Base-by-base conservation (phyloP, 1,140 invertebrate species). In the Doryteuthis pealeii region DNA sequence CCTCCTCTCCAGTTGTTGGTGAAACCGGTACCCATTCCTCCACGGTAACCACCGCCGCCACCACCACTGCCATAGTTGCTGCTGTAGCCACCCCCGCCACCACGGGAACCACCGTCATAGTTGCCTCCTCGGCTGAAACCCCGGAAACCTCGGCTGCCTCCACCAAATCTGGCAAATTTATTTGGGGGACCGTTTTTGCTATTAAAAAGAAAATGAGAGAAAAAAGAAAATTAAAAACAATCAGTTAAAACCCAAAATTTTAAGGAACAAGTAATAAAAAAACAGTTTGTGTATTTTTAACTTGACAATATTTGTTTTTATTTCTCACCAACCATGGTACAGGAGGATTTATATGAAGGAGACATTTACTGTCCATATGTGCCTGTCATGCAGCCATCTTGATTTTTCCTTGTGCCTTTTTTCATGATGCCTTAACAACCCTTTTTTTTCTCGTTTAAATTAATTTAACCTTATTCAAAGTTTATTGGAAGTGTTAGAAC, bases 81-180 rank as follows among this genome's bases (percentile, higher is more conserved):
- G 12, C 71, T 30, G 49, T 70, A 77, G 40, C 77, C 75, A 40
- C 77, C 75, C 18, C 69, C 69, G 35, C 35, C 31, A 14, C 70
- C 33, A 22, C 66, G 54, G n/a, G 54, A 69, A 43, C 76, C 71
- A 32, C 77, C 74, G 35, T 74, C 74, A 74, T 73, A 74, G 28
- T 74, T 67, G 31, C 78, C 77, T 66, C 58, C 30, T 5, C 62
- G 73, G 66, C 78, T 73, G 35, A 77, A 40, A 66, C 43, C 40
- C 2, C 72, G 49, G 32, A 77, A 74, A 49, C 77, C 75, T 8
- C 73, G 15, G 18, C 66, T 43, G 5, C 68, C 68, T 26, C 73
- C 58, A 45, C 69, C 69, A 28, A 72, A 74, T 22, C 79, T 45
- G 8, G 71, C 49, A 70, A 78, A 75, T 70, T 80, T 80, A 35